Evolutionary conservation across 2,113 vertebrate species (phyloP).

Genomic region (Neofelis nebulosa): DNA sequence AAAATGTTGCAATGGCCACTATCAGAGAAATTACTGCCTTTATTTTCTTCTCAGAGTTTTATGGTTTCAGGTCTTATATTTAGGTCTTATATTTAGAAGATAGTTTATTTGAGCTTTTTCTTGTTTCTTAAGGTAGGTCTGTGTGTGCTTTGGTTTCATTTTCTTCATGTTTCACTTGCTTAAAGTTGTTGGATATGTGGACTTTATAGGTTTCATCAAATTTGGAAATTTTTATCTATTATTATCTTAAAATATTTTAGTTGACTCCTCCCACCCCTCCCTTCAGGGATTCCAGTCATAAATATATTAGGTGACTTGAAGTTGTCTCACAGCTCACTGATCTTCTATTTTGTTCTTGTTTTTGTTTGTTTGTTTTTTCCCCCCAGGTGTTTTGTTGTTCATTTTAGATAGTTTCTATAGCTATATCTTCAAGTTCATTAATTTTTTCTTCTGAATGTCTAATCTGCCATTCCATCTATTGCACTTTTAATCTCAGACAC

Average conservation of each 20-base stretch:
- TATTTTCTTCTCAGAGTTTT: too few species aligned
- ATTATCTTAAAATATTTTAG: conserved; percentile 13
- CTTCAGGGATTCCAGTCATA: neutral
- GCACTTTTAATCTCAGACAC: neutral
- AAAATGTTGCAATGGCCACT: too few species aligned
- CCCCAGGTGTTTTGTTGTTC: neutral
- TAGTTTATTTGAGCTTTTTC: too few species aligned
- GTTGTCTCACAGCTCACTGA: neutral
- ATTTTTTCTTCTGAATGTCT: conserved; percentile 17
- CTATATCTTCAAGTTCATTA: neutral
- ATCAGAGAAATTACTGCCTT: too few species aligned
- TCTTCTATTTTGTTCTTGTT: neutral
- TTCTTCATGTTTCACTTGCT: neutral
- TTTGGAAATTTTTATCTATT: neutral
- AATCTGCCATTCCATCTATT: neutral
- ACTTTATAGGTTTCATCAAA: neutral
- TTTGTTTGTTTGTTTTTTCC: neutral
- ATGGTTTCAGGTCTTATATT: too few species aligned
- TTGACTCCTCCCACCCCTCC: neutral
- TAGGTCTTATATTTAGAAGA: too few species aligned
- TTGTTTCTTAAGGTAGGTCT: too few species aligned
- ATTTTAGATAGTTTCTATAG: neutral
- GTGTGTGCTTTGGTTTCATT: neutral
- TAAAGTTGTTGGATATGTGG: neutral
- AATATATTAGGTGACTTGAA: neutral